Base-by-base conservation (phyloP, 1,140 invertebrate species). In the Cyclina sinensis region DNA sequence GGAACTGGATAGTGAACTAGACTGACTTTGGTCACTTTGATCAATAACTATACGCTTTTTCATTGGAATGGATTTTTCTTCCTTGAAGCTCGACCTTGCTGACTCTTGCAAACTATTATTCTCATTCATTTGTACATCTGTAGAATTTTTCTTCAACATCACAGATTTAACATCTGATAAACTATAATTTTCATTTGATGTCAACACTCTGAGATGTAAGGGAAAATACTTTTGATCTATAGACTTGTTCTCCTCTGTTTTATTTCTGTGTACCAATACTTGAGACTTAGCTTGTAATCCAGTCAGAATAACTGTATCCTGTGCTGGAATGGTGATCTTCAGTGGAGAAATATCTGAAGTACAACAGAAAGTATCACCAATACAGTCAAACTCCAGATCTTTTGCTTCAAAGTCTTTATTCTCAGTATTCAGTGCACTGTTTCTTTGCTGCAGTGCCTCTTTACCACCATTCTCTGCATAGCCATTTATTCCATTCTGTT, bases 261-360 rank as follows among this genome's bases (percentile, higher is more conserved):
- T 30, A 43, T 80, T 87, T 30, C 24, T 73, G 35, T 88, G 79
- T n/a, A 88, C 51, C 37, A 88, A 65, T 4, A 88, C 43, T 27
- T 88, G 79, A 9, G 68, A 54, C 24, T 80, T 68, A 37, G 78
- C 89, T n/a, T 88, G 90, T 27, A 94, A 54, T 27, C 92, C 92
- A 24, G 92, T 92, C 76, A 94, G 65, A 27, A 94, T 86, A 35
- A 94, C 54, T 12, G 93, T 92, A 87, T 94, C 92, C 37, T 91
- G 85, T 14, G 90, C 86, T 18, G 94, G 93, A 73, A 94, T 92
- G 21, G 93, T 94, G 24, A 94, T 85, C 80, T 94, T 94, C 83
- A 94, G 39, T n/a, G 93, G 92, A 27, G 80, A 89, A 11, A 93
- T 79, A n/a, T 93, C 92, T 0, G 83, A 68, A 0, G 92, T 82